Conservation (phyloP, 1,140 invertebrate genomes). For the Limonius californicus region DNA sequence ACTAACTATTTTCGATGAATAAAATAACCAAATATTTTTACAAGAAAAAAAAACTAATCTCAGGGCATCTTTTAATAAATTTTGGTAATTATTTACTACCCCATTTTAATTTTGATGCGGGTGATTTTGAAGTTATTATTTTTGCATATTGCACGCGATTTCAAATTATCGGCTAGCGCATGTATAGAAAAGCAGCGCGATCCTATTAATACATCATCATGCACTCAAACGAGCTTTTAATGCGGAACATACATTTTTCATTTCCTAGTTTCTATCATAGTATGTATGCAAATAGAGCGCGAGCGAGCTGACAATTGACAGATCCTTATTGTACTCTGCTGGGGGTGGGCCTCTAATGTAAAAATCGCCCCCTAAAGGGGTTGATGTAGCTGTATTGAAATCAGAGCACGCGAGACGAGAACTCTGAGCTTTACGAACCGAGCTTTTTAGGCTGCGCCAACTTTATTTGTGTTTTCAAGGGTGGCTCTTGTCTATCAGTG, state of each 20-base stretch:
- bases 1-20: no score
- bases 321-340: conserved; percentile 41
- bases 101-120: no score
- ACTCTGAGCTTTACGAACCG: conserved; percentile 9
- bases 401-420: conserved; percentile 22
- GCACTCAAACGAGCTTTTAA: conserved; percentile 36
- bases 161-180: neutral
- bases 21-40: no score
- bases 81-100: no score
- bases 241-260: conserved; percentile 40
- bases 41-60: neutral
- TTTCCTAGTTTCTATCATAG: conserved; percentile 37
- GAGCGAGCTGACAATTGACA: conserved; percentile 40
- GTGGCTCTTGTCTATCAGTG: conserved; percentile 14
- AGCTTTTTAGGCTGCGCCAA: conserved; percentile 1
- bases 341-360: conserved; percentile 28
- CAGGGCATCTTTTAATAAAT: neutral
- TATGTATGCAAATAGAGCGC: conserved; percentile 34
- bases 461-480: conserved; percentile 8
- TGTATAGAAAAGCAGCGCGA: neutral
- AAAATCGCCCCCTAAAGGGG: conserved; percentile 40
- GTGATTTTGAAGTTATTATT: no score
- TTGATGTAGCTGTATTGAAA: conserved; percentile 38
- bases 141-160: conserved; percentile 21
- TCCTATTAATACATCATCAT: conserved; percentile 34